A percentile compares a stretch with the other conserved stretches of the same genome.
Evolutionary conservation across 2,888 invertebrate genomes (phyloP).

Genomic region (Druceiella hillmani): DNA sequence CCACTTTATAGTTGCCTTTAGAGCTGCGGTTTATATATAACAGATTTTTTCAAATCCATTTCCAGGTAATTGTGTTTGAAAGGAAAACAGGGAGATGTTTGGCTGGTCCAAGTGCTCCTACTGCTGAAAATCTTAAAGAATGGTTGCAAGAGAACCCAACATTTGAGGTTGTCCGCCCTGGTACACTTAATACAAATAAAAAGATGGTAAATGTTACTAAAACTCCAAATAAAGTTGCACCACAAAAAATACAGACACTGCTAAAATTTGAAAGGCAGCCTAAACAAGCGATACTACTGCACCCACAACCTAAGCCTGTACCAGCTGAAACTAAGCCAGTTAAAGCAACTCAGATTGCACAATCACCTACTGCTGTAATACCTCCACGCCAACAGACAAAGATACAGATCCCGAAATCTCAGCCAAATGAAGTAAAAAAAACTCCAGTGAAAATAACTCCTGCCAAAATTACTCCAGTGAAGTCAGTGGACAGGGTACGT

Average conservation of each 20-base stretch:
- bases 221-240: constrained; percentile 26
- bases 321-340: constrained; percentile 16
- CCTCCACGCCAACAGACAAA: constrained; percentile 24
- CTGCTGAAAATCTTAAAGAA: constrained; percentile 67
- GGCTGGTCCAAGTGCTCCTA: constrained; percentile 78
- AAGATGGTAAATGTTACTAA: constrained; percentile 37
- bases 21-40: too few relatives aligned
- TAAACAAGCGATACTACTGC: constrained; percentile 21
- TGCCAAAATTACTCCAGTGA: too few relatives aligned
- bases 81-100: constrained; percentile 68
- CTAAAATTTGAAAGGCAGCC: constrained; percentile 40
- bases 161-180: constrained; percentile 74
- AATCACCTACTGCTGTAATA: too few relatives aligned
- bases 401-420: too few relatives aligned
- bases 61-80: constrained; percentile 77
- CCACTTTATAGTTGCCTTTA: too few relatives aligned
- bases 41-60: too few relatives aligned
- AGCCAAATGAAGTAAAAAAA: too few relatives aligned
- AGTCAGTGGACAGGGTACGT: too few relatives aligned
- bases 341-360: constrained; percentile 23
- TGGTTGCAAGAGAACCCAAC: constrained; percentile 87
- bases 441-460: too few relatives aligned
- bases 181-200: constrained; percentile 46
- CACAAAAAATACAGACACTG: constrained; percentile 44
- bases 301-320: constrained; percentile 30